phyloP scores from a whole-genome alignment of 1,140 invertebrate species.

The Wasmannia auropunctata region DNA sequence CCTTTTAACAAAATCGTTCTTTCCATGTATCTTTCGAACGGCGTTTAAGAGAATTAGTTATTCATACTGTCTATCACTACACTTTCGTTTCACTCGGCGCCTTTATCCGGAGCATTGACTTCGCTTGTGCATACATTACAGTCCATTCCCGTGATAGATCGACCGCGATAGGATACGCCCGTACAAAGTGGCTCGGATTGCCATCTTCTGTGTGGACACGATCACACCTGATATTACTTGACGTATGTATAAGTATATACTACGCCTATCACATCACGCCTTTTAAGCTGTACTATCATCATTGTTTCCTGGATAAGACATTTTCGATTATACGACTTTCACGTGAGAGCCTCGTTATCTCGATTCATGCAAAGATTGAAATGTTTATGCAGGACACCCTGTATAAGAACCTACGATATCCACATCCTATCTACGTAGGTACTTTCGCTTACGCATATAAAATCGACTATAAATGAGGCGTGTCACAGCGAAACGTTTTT shows the following conservation, averaged over 20 bases:
- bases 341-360: not conserved
- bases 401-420: not conserved
- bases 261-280: not conserved
- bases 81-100: slow-evolving; percentile 26
- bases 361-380: not conserved
- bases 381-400: not conserved
- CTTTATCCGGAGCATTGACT: slow-evolving; percentile 48
- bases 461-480: not conserved
- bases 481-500: too few species aligned
- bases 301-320: not conserved
- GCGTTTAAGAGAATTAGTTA: not conserved
- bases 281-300: not conserved
- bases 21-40: not conserved
- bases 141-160: slow-evolving; percentile 32
- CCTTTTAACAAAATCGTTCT: too few species aligned
- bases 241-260: not conserved
- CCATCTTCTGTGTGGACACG: slow-evolving; percentile 15
- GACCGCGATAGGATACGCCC: slow-evolving; percentile 25
- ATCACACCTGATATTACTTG: slow-evolving; percentile 16
- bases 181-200: not conserved
- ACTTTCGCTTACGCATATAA: not conserved
- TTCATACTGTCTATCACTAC: not conserved
- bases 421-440: not conserved
- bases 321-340: not conserved
- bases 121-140: slow-evolving; percentile 21